These are phyloP conservation scores for Atethmia centrago DNA, from an alignment of 2,888 invertebrate species.

Conservation along the genomic window DNA sequence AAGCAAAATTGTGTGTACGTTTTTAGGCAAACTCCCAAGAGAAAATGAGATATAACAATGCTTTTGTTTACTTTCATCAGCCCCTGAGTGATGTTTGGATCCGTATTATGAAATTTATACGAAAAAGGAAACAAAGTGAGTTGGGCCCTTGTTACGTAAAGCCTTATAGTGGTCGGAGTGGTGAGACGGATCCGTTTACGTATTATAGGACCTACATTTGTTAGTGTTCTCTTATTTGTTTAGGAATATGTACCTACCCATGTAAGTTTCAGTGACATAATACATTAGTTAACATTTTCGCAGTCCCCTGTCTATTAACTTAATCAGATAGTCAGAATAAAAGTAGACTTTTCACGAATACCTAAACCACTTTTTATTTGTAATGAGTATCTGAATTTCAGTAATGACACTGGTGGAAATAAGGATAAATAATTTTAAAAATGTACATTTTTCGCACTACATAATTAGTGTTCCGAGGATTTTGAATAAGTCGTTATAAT, in stretches of 20 bases:
- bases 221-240: slow-evolving; percentile 34
- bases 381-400: not conserved
- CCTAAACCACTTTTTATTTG: not conserved
- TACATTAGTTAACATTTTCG: not conserved
- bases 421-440: not conserved
- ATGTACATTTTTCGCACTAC: not conserved
- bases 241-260: not conserved
- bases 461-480: not conserved
- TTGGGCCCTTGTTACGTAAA: slow-evolving; percentile 62
- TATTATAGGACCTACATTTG: slow-evolving; percentile 38
- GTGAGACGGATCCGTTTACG: slow-evolving; percentile 56
- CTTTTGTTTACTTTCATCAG: slow-evolving; percentile 75
- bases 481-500: slow-evolving; percentile 3
- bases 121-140: slow-evolving; percentile 64
- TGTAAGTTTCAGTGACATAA: slow-evolving; percentile 8
- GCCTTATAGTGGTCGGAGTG: slow-evolving; percentile 60
- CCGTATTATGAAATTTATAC: slow-evolving; percentile 69
- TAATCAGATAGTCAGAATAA: not conserved
- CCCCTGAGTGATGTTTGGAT: slow-evolving; percentile 69
- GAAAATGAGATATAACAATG: slow-evolving; percentile 72
- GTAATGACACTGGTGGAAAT: too few relatives aligned
- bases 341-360: not conserved
- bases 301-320: not conserved
- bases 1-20: slow-evolving; percentile 71
- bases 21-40: slow-evolving; percentile 69